These are phyloP conservation scores for Acanthosepion pharaonis DNA, from an alignment of 2,888 invertebrate genomes.

Conservation along the genomic window DNA sequence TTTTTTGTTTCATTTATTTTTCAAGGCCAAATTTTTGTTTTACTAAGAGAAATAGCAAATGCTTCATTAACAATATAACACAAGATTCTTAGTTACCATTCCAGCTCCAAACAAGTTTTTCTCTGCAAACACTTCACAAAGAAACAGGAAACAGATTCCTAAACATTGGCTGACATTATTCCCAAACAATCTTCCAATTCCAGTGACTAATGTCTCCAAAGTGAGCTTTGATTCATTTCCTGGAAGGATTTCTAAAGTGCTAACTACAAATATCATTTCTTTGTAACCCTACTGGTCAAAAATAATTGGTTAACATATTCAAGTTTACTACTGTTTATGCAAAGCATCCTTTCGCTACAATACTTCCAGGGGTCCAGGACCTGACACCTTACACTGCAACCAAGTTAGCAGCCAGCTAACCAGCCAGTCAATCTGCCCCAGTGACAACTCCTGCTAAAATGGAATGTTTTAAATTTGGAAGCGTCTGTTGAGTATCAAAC, in stretches of 20 bases:
- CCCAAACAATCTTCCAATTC: neutral
- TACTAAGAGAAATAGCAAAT: neutral
- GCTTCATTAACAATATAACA: neutral
- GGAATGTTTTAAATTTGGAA: neutral
- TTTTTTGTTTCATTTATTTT: neutral
- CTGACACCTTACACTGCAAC: neutral
- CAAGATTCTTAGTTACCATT: neutral
- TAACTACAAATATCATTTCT: neutral
- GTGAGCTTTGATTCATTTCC: neutral
- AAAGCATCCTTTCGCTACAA: neutral
- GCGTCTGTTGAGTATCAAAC: neutral
- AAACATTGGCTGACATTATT: constrained; percentile 33
- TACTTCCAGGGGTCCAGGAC: neutral
- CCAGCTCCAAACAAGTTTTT: neutral
- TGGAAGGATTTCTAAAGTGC: neutral
- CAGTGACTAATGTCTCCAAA: neutral
- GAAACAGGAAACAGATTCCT: constrained; percentile 23
- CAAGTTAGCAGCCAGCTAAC: neutral
- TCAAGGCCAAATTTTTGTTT: neutral
- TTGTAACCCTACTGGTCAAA: neutral
- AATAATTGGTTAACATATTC: neutral
- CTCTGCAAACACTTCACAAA: neutral
- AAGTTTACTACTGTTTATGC: neutral
- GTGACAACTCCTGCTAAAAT: neutral
- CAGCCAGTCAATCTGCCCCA: neutral